phyloP scores from a whole-genome alignment of 2,797 vertebrate genomes.

The Xenops minutus region DNA sequence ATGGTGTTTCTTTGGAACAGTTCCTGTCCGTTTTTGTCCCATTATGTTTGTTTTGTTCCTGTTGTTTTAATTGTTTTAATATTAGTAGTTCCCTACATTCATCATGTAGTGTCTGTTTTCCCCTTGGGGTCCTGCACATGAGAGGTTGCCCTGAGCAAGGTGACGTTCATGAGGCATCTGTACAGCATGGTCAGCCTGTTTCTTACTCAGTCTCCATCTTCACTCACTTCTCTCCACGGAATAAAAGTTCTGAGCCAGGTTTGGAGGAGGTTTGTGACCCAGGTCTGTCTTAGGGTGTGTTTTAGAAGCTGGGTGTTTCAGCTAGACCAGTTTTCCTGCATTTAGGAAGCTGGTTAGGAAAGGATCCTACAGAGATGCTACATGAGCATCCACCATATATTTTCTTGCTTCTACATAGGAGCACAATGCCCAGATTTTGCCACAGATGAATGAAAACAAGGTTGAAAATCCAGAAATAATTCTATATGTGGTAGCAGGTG shows the following conservation, averaged over 20 bases:
- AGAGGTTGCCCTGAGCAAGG: conserved; percentile 6
- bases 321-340: background rate
- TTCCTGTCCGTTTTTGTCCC: conserved; percentile 65
- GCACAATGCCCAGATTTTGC: background rate
- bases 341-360: background rate
- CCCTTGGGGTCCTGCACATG: background rate
- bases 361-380: background rate
- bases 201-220: background rate
- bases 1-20: conserved; percentile 73
- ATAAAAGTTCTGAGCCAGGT: background rate
- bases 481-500: background rate
- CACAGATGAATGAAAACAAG: background rate
- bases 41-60: conserved; percentile 50
- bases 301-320: background rate
- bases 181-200: background rate
- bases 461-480: background rate
- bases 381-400: background rate
- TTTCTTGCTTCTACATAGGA: background rate
- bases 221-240: background rate
- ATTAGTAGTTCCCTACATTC: conserved; percentile 21
- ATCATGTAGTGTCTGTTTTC: conserved; percentile 38
- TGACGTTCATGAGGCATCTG: background rate
- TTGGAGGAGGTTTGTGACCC: background rate
- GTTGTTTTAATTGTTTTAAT: conserved; percentile 49
- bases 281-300: background rate